phyloP scores from a whole-genome alignment of 1,140 invertebrate species.

The Drosophila miranda region DNA sequence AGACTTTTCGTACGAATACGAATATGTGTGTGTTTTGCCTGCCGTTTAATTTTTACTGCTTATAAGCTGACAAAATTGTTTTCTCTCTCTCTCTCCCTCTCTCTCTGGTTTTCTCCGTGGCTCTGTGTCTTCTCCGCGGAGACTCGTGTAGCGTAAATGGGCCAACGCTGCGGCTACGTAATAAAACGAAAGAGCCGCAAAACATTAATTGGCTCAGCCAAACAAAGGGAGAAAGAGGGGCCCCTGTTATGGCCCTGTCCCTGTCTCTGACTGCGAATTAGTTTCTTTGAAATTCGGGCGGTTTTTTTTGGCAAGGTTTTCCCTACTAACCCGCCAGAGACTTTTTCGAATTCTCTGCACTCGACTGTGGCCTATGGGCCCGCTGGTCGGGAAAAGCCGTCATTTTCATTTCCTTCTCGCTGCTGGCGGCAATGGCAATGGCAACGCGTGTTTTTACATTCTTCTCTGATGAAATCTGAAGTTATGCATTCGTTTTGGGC shows the following conservation, averaged over 20 bases:
- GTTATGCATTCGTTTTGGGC: conserved; percentile 35
- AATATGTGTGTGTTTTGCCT: conserved; percentile 50
- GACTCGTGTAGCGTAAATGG: conserved; percentile 45
- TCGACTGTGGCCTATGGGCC: conserved; percentile 41
- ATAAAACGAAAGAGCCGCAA: conserved; percentile 51
- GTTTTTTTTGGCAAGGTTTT: background rate
- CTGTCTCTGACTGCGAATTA: conserved; percentile 26
- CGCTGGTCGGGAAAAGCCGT: too few relatives aligned
- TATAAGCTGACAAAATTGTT: conserved; percentile 74
- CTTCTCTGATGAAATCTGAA: conserved; percentile 44
- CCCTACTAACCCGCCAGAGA: background rate
- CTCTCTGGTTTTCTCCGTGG: too few relatives aligned
- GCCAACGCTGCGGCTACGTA: conserved; percentile 56
- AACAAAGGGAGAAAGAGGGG: background rate
- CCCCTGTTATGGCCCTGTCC: conserved; percentile 26
- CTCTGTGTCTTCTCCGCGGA: conserved; percentile 31
- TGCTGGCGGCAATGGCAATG: too few relatives aligned
- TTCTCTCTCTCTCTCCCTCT: conserved; percentile 26
- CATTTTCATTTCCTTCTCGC: too few relatives aligned
- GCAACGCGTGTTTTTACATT: conserved; percentile 23
- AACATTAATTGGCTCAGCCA: conserved; percentile 57
- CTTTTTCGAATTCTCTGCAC: conserved; percentile 55
- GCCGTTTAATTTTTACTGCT: conserved; percentile 74
- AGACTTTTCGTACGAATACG: conserved; percentile 1
- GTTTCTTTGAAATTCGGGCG: background rate